phyloP scores from a whole-genome alignment of 2,888 invertebrate genomes.

The Plebejus argus region DNA sequence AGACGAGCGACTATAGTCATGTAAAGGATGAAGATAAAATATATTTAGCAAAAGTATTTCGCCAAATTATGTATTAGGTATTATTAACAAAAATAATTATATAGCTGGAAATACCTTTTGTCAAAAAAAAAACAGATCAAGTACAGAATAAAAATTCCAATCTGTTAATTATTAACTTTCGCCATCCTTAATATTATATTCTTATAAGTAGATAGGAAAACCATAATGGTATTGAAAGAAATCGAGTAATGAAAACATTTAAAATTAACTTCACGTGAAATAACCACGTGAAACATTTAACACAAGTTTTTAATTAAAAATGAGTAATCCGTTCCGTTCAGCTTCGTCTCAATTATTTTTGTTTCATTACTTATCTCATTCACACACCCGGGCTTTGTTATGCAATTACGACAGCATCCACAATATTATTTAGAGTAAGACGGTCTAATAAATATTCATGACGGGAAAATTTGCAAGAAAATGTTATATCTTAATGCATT shows the following conservation, averaged over 20 bases:
- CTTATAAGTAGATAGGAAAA: background rate
- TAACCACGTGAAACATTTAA: background rate
- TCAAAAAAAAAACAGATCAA: too few species aligned
- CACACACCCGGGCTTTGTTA: conserved; percentile 6
- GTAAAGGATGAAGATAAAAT: too few species aligned
- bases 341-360: background rate
- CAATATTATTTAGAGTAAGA: conserved; percentile 8
- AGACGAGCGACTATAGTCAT: too few species aligned
- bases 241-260: background rate
- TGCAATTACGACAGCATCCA: conserved; percentile 5
- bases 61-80: too few species aligned
- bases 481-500: background rate
- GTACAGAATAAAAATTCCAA: background rate
- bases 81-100: too few species aligned
- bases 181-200: background rate
- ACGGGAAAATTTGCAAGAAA: background rate
- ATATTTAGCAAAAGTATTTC: too few species aligned
- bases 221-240: background rate
- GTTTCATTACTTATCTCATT: conserved; percentile 21
- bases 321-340: conserved; percentile 4
- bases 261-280: background rate
- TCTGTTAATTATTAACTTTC: background rate
- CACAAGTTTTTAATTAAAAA: background rate
- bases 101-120: too few species aligned
- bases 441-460: conserved; percentile 8